These are phyloP conservation scores for Acropternis orthonyx DNA, from an alignment of 2,797 vertebrate genomes.

Conservation along the genomic window DNA sequence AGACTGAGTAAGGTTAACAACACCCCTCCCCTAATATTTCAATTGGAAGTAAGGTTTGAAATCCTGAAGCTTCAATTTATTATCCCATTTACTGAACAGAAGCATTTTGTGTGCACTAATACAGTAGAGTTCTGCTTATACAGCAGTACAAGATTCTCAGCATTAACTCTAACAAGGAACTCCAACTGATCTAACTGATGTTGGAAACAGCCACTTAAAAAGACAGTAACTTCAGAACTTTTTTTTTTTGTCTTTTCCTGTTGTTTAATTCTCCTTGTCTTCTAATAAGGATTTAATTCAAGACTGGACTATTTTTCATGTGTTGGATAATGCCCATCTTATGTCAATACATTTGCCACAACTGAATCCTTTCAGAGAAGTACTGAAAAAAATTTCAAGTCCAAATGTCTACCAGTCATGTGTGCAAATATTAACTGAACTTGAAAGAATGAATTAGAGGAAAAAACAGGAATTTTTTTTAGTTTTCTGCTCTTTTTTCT, in stretches of 20 bases:
- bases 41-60: not conserved
- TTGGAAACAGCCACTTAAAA: not conserved
- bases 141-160: not conserved
- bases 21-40: not conserved
- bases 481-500: not conserved
- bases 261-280: not conserved
- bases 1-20: not conserved
- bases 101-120: not conserved
- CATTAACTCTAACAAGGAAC: not conserved
- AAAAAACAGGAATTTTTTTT: not conserved
- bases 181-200: not conserved
- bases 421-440: not conserved
- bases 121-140: not conserved
- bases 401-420: not conserved
- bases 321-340: not conserved
- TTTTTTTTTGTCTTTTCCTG: not conserved
- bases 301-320: not conserved
- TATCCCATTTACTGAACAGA: not conserved
- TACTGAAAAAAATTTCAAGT: not conserved
- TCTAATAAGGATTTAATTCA: not conserved
- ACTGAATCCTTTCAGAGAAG: not conserved
- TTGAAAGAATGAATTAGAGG: not conserved
- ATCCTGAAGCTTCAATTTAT: not conserved
- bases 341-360: not conserved
- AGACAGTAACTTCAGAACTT: not conserved